phyloP scores from a whole-genome alignment of 2,113 vertebrate genomes.

The Scolopax mira region DNA sequence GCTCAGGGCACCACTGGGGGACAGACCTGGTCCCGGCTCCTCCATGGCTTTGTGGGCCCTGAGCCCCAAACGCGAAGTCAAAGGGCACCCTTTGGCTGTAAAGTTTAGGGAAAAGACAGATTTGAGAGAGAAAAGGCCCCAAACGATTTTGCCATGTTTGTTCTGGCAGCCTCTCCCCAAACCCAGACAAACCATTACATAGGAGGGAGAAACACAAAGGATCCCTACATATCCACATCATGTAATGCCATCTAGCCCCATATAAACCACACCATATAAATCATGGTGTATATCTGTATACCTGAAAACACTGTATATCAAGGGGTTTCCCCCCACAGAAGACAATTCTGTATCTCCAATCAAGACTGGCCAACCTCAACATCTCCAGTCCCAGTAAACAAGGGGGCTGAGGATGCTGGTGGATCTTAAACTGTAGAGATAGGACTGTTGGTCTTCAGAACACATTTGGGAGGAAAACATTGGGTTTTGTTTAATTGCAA shows the following conservation, averaged over 20 bases:
- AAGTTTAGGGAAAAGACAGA: not conserved
- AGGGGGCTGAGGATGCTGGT: not conserved
- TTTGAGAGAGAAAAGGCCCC: not conserved
- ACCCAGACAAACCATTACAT: not conserved
- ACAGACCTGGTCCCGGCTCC: not conserved
- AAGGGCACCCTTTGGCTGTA: not conserved
- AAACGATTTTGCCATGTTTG: not conserved
- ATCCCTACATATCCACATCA: constrained; percentile 13
- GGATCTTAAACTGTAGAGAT: not conserved
- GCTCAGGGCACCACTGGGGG: fast-evolving
- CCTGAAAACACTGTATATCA: no score
- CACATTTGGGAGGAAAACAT: not conserved
- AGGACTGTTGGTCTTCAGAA: not conserved
- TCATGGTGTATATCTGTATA: no score
- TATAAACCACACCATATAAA: not conserved
- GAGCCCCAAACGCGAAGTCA: no score
- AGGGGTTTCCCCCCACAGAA: not conserved
- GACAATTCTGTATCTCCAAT: not conserved
- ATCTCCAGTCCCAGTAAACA: not conserved
- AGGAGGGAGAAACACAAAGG: constrained; percentile 32
- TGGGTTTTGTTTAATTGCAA: not conserved
- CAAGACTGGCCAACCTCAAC: not conserved
- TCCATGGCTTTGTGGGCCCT: no score
- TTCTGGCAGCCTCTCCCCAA: not conserved
- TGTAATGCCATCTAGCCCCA: not conserved